Percentiles rank a stretch among this genome's conserved stretches.
These are phyloP conservation scores for Acanthosepion esculentum DNA, from an alignment of 2,888 invertebrate species.

Conservation along the genomic window DNA sequence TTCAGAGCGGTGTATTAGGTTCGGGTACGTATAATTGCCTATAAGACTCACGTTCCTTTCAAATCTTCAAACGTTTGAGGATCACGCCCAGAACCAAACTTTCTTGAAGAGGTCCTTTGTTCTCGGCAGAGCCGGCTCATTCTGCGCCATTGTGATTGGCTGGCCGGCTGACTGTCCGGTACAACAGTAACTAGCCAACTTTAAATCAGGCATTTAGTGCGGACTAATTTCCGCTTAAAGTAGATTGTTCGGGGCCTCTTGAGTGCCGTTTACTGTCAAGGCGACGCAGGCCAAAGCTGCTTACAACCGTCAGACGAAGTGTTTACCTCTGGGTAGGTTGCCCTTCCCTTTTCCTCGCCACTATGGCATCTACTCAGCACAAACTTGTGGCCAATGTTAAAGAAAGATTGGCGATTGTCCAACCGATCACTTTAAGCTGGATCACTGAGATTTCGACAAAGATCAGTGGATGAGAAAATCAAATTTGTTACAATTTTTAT, in stretches of 20 bases:
- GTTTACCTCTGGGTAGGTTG: not conserved
- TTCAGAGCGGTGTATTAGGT: not conserved
- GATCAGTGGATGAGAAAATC: constrained; percentile 4
- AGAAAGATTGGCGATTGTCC: not conserved
- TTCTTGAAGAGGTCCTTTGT: not conserved
- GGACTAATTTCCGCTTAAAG: constrained; percentile 33
- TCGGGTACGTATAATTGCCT: not conserved
- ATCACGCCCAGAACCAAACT: not conserved
- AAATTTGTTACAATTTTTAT: not conserved
- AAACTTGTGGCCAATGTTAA: not conserved
- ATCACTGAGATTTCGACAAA: not conserved
- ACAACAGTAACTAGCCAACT: not conserved
- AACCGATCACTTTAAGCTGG: not conserved
- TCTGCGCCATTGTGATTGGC: not conserved
- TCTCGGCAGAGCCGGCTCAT: not conserved
- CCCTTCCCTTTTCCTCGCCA: not conserved
- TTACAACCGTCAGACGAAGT: not conserved
- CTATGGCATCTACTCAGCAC: not conserved
- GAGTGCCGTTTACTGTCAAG: constrained; percentile 33
- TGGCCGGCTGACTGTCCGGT: not conserved
- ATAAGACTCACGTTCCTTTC: not conserved
- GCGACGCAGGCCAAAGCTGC: not conserved
- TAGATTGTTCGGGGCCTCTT: constrained; percentile 21
- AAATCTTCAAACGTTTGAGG: not conserved
- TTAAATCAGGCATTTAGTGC: not conserved